Conservation (phyloP, 2,113 vertebrate species). For the Diadophis punctatus region DNA sequence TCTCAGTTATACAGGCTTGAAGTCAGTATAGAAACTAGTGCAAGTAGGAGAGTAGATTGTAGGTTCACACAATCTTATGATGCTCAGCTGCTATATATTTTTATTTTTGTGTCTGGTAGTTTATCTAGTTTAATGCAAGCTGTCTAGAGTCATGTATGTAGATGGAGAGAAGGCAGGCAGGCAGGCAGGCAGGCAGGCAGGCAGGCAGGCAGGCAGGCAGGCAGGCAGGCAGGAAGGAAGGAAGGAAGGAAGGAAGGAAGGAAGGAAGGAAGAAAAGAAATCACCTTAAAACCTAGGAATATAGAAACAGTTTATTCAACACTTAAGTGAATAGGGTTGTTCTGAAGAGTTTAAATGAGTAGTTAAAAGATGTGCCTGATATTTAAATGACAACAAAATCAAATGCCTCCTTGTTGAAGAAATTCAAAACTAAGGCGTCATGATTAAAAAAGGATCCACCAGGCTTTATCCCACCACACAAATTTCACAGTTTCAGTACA, state of each 20-base stretch:
- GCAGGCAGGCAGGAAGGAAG: no score
- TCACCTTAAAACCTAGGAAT: neutral
- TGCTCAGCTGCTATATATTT: neutral
- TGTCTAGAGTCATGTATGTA: neutral
- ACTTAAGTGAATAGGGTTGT: neutral
- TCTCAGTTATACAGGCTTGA: neutral
- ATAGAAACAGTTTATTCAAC: neutral
- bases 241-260: no score
- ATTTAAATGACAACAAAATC: neutral
- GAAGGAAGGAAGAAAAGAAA: neutral
- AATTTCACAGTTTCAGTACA: neutral
- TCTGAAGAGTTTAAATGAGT: neutral
- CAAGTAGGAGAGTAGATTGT: neutral
- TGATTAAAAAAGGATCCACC: neutral
- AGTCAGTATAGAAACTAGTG: neutral
- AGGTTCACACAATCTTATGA: neutral
- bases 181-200: no score
- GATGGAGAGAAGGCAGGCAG: neutral
- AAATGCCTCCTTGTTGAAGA: neutral
- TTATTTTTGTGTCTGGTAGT: neutral
- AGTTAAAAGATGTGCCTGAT: neutral
- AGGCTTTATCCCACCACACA: neutral
- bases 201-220: no score
- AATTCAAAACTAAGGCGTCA: neutral
- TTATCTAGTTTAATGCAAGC: neutral